Base-by-base conservation (phyloP, 2,888 invertebrate species). In the Andrena camellia region DNA sequence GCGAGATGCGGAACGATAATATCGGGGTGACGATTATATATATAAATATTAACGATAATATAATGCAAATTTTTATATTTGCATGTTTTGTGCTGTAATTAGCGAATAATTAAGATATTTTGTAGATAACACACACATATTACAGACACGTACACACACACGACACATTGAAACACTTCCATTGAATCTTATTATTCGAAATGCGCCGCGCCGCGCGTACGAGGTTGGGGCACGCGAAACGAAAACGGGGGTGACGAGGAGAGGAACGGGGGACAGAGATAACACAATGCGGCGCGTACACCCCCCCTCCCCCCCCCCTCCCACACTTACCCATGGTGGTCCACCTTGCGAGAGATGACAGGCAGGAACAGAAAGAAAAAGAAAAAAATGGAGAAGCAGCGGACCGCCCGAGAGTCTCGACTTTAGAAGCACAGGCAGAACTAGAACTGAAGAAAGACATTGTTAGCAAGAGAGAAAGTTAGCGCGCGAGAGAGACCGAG, bases 41-140 rank as follows among this genome's bases (percentile, higher is more conserved):
- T 90, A 93, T 92, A 92, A 90, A 92, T 92, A 92, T 90, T 88
- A 88, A 88, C 88, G 90, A 92, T 92, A 91, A 92, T 92, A 92
- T 93, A 92, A 92, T 93, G 93, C 93, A 93, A 93, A 93, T 93
- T 92, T 93, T 93, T 92, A 92, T 91, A 93, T 93, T 93, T 93
- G 93, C 93, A 93, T 93, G 93, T 93, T 93, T 93, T 93, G 93
- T 93, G 93, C 93, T 93, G 93, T 93, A 93, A 93, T 93, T 93
- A 93, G 93, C 93, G 91, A 93, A 92, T 93, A 93, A 93, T 92
- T 93, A 93, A 93, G 93, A 92, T 93, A 93, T 93, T 93, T 93
- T 93, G 93, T 93, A 93, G 93, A 93, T 93, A 93, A 93, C 92
- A 90, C 88, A 88, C 33, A 70, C 23, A 57, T 13, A 57, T 23